Conservation (phyloP, 2,113 vertebrate genomes). For the Callocephalon fimbriatum region DNA sequence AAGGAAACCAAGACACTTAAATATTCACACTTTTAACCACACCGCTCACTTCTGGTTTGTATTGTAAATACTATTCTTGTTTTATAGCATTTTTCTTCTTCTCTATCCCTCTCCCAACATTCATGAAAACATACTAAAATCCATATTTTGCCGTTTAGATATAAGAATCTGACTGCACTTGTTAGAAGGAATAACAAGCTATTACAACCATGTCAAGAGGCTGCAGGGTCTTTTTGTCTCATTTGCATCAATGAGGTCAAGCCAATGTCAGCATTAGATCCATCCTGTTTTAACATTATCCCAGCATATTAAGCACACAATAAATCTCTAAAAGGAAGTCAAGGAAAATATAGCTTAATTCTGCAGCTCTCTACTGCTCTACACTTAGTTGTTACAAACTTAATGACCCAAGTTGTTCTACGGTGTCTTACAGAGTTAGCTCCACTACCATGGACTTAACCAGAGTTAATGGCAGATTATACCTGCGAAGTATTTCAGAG, state of each 20-base stretch:
- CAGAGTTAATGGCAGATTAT: fast-evolving
- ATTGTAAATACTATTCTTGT: background rate
- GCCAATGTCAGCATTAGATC: background rate
- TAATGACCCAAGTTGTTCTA: background rate
- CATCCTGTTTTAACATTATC: background rate
- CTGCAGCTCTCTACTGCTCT: background rate
- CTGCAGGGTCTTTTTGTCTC: background rate
- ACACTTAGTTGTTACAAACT: background rate
- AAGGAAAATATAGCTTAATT: background rate
- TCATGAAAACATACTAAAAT: background rate
- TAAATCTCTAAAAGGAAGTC: background rate
- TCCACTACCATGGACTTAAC: background rate
- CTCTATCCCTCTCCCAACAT: background rate
- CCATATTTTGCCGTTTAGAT: background rate
- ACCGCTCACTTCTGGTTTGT: background rate
- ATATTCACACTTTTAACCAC: background rate
- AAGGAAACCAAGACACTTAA: background rate
- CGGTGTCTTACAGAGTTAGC: background rate
- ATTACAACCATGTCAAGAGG: background rate
- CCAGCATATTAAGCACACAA: background rate
- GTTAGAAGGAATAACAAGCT: background rate
- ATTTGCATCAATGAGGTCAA: background rate
- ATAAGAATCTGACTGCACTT: background rate
- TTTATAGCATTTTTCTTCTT: background rate
- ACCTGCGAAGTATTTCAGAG: background rate